Base-by-base conservation (phyloP, 1,140 invertebrate genomes). In the Drosophila bipectinata region DNA sequence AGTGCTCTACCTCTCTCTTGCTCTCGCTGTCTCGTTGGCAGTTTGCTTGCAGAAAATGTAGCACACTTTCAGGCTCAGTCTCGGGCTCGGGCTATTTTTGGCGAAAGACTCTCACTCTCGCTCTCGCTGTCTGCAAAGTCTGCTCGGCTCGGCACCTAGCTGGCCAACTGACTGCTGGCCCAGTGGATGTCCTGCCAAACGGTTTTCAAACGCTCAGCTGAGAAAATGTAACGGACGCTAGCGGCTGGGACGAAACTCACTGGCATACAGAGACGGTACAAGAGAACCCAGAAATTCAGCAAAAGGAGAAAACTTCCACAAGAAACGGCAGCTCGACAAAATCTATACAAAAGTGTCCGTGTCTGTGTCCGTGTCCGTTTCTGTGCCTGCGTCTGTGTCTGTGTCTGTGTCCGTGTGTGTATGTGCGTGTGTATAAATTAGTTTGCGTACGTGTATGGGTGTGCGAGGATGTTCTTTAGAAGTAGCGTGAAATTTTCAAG, bases 211-310 rank as follows among this genome's bases (percentile, higher is more conserved):
- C 82, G 82, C 72, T 81, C 82, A 83, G 76, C 83, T 79, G 82
- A 88, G 83, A 88, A 83, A 77, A 75, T 82, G 79, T 87, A 77
- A 83, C 83, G 83, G 78, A 85, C 82, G 77, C 57, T 63, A 77
- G 78, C 77, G 68, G 77, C 57, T 58, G 64, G 79, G 49, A 47
- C 68, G 6, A 28, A 83, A 67, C 61, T 67, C 71, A 72, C 26
- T 28, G 26, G 26, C 57, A 59, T 48, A 53, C 62, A 63, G 64
- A 51, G 51, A 54, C 59, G 49, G 57, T 37, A 59, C 47, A 49
- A 57, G 44, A 72, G 60, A 77, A 72, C 34, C 57, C 45, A 57
- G 44, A 72, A 55, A 77, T 66, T 28, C 57, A 52, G 32, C 21
- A 78, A 57, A 75, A 71, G 76, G 18, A 21, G 44, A 73, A 60